Evolutionary conservation across 2,113 vertebrate genomes (phyloP), one percentile per base, ranked within the genome.

Genomic region (Cavia porcellus): DNA sequence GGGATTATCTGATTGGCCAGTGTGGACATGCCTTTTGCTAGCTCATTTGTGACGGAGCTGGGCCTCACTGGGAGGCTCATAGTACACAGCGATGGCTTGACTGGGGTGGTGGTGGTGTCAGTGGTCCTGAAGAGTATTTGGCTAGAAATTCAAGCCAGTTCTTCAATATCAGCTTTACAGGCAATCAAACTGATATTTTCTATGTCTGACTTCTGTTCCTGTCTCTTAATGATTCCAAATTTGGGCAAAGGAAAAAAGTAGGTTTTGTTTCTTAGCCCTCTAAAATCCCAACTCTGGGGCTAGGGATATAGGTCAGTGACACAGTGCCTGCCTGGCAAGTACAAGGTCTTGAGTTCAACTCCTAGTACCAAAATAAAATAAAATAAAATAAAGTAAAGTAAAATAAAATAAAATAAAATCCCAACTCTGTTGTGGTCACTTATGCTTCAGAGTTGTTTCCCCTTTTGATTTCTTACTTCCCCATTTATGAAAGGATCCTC

Each of bases 21-120:
- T 68, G 42, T 50, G 50, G 8, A n/a, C 9, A 9, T 38, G 38
- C 22, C 28, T 62, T 59, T 30, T 59, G 12, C 17, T 84, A 50
- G 59, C 50, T 77, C 20, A 30, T 89, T 12, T n/a, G 38, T 12
- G 57, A 42, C 22, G 62, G 24, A 32, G n/a, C 3, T 57, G 50
- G 32, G 5, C 20, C 20, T 20, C 35, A 20, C 8, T 0, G 24
- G 22, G 55, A 30, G 4, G 12, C 42, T 7, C 52, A 14, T 0
- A 2, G 50, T 32, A 13, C 24, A 42, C 3, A 70, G 61, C 14
- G 42, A 5, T 50, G 77, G 17, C 12, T 5, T 38, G 61, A 2
- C 30, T 47, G 11, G 6, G 45, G 15, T 14, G 12, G 66, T 7
- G 66, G 13, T n/a, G 35, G 66, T n/a, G 66, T 22, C 64, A 12